These are phyloP conservation scores for Oeneis ivallda DNA, from an alignment of 2,888 invertebrate genomes.

Conservation along the genomic window DNA sequence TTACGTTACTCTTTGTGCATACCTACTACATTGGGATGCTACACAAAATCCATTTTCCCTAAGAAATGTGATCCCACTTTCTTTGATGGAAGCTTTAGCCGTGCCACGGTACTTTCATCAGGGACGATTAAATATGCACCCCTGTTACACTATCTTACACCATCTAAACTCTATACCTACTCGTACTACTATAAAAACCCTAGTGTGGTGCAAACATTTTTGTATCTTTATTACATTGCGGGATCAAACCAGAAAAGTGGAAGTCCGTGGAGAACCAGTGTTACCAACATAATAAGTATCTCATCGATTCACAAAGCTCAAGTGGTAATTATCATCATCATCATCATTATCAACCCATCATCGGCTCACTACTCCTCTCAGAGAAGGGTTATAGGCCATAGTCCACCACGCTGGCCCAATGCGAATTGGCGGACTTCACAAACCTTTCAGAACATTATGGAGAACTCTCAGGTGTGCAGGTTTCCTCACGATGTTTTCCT, in stretches of 20 bases:
- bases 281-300: no score
- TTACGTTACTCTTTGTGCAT: constrained; percentile 20
- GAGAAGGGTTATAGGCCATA: no score
- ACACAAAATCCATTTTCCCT: constrained; percentile 41
- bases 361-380: no score
- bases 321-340: no score
- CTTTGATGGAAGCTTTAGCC: constrained; percentile 41
- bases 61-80: constrained; percentile 41
- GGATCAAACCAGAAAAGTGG: background rate
- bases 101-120: constrained; percentile 49
- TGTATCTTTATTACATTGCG: constrained; percentile 25
- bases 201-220: background rate
- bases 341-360: no score
- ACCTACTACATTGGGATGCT: constrained; percentile 31
- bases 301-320: no score
- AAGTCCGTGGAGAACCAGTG: no score
- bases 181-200: background rate
- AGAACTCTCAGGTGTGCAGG: no score
- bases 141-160: constrained; percentile 62
- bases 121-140: constrained; percentile 76
- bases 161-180: constrained; percentile 50
- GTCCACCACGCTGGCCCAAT: no score
- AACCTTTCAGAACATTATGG: no score
- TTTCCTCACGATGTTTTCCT: no score
- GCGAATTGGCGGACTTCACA: no score